Base-by-base conservation (phyloP, 1,140 invertebrate genomes). In the Heliothis virescens region DNA sequence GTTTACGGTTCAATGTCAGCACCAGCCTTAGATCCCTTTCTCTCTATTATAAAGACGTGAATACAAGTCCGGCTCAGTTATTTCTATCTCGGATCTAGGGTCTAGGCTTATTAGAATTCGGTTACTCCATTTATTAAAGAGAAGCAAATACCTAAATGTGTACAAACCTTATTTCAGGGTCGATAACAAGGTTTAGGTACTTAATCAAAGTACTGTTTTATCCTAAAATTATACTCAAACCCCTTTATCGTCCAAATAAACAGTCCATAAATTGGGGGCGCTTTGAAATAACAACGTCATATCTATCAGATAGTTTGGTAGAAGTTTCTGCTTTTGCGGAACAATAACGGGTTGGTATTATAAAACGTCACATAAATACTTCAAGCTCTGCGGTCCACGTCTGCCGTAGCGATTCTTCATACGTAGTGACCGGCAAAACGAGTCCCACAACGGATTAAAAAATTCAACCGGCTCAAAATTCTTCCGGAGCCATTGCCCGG, bases 401-500 rank as follows among this genome's bases (percentile, higher is more conserved):
- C 60, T 15, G 60, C 18, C 63, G 15, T 13, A n/a, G 29, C 48
- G n/a, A 65, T 29, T 62, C 1, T 29, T 63, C 41, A 47, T 76
- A 15, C 48, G 48, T 15, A 41, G 11, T 60, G 21, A 48, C 26
- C 16, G 13, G 67, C 55, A 60, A 18, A 50, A 26, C 12, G 18
- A n/a, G 59, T 60, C 55, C 16, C 18, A 53, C 55, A 50, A 79
- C 59, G 29, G 57, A 55, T 81, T 83, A 77, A 76, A 79, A 79
- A 85, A 82, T 83, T 74, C 81, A 82, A 53, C 50, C 47, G 52
- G 62, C 71, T 82, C 72, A 80, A 83, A 83, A 88, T 87, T 88
- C 82, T 85, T 86, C 79, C 81, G 78, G 80, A 85, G 84, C 79
- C 77, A 85, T 86, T 88, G 82, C 55, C 83, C 86, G 82, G 84